A percentile compares a stretch with the other conserved stretches of the same genome.
These are phyloP conservation scores for Morpho achilles DNA, from an alignment of 2,888 invertebrate species.

Conservation along the genomic window DNA sequence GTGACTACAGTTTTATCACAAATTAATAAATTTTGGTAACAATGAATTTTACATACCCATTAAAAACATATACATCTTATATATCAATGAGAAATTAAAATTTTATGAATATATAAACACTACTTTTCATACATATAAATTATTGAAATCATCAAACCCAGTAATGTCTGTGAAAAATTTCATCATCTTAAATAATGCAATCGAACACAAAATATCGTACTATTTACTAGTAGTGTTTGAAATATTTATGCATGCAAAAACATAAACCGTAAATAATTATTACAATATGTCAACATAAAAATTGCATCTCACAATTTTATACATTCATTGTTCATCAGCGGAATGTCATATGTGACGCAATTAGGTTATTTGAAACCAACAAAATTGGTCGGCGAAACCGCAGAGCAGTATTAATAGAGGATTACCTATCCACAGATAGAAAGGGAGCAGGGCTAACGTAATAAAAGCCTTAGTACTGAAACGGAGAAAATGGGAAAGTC, in stretches of 20 bases:
- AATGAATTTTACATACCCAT: too few relatives aligned
- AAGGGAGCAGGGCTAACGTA: slow-evolving; percentile 25
- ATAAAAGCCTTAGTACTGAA: slow-evolving; percentile 24
- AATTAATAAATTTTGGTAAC: too few relatives aligned
- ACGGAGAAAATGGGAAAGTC: slow-evolving; percentile 28
- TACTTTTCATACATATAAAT: too few relatives aligned
- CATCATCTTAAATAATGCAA: too few relatives aligned
- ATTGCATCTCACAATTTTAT: slow-evolving; percentile 42
- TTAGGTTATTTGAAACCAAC: slow-evolving; percentile 66
- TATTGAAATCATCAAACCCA: too few relatives aligned
- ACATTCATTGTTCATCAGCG: slow-evolving; percentile 60
- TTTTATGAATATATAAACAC: too few relatives aligned
- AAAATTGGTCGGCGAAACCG: slow-evolving; percentile 58
- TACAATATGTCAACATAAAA: slow-evolving; percentile 20
- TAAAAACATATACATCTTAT: too few relatives aligned
- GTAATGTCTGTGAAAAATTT: too few relatives aligned
- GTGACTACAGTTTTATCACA: too few relatives aligned
- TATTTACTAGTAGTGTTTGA: neutral
- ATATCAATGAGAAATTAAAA: too few relatives aligned
- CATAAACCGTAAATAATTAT: neutral
- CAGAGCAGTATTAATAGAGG: slow-evolving; percentile 57
- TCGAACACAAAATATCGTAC: too few relatives aligned
- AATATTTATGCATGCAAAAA: neutral
- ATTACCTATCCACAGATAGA: slow-evolving; percentile 28
- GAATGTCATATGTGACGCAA: slow-evolving; percentile 66